Conservation (phyloP, 2,113 vertebrate genomes). For the Calidris pugnax region DNA sequence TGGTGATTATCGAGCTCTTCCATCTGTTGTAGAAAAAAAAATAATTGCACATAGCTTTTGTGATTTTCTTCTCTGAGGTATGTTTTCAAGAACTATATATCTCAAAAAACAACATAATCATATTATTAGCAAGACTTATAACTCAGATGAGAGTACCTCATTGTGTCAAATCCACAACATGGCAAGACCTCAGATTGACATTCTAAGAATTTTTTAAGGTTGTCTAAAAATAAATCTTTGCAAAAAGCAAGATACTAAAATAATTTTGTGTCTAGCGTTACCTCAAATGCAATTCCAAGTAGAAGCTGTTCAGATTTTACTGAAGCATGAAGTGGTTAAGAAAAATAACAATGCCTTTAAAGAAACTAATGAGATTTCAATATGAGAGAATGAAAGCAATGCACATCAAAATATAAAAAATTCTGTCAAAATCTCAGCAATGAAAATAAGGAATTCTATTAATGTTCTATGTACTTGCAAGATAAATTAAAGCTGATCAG, state of each 20-base stretch:
- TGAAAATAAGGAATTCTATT: background rate
- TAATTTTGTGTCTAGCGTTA: background rate
- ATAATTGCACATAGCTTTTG: constrained; percentile 40
- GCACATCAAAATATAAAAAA: background rate
- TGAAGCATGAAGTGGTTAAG: background rate
- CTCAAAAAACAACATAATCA: background rate
- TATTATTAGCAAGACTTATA: constrained; percentile 24
- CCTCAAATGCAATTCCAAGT: background rate
- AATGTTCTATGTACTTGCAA: background rate
- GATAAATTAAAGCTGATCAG: background rate
- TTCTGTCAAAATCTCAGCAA: background rate
- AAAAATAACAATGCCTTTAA: constrained; percentile 20
- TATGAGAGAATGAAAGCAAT: background rate
- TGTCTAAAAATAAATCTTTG: constrained; percentile 36
- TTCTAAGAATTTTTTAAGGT: background rate
- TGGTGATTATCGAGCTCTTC: constrained; percentile 34
- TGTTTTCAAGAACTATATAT: background rate
- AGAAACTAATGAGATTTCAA: constrained; percentile 26
- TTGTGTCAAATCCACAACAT: constrained; percentile 13
- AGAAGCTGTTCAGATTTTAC: constrained; percentile 35
- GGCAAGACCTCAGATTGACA: background rate
- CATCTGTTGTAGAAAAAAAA: constrained; percentile 41
- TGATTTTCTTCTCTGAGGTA: constrained; percentile 37
- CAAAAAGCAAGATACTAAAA: constrained; percentile 23
- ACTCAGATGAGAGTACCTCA: constrained; percentile 32